Evolutionary conservation across 2,797 vertebrate species (phyloP).

Genomic region (Acrossocheilus wenchowensis): DNA sequence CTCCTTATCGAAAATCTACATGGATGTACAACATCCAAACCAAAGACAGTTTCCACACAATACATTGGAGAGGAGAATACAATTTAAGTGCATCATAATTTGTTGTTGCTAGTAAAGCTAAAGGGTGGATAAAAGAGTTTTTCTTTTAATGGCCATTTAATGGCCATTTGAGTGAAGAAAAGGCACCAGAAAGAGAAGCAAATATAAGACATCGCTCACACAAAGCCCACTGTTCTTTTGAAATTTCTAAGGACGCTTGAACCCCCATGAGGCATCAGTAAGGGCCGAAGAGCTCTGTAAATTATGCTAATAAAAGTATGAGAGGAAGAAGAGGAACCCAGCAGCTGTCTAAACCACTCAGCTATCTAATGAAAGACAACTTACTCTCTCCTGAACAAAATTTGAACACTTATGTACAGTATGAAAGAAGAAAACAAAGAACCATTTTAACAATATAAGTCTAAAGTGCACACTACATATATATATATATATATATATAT

Average conservation of each 20-base stretch:
- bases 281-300: background rate
- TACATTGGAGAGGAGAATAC: background rate
- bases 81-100: background rate
- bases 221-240: background rate
- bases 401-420: background rate
- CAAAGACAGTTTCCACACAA: background rate
- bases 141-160: background rate
- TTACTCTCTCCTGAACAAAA: background rate
- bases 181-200: background rate
- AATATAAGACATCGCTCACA: background rate
- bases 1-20: background rate
- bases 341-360: background rate
- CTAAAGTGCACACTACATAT: no score
- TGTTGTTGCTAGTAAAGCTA: background rate
- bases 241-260: background rate
- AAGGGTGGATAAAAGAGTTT: background rate
- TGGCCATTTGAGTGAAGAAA: background rate
- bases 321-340: background rate
- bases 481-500: no score
- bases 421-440: background rate
- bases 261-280: slow-evolving; percentile 13
- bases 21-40: background rate
- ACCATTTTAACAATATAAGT: background rate
- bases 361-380: background rate
- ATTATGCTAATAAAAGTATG: background rate